phyloP scores from a whole-genome alignment of 2,888 invertebrate genomes.

The Phragmatobia fuliginosa region DNA sequence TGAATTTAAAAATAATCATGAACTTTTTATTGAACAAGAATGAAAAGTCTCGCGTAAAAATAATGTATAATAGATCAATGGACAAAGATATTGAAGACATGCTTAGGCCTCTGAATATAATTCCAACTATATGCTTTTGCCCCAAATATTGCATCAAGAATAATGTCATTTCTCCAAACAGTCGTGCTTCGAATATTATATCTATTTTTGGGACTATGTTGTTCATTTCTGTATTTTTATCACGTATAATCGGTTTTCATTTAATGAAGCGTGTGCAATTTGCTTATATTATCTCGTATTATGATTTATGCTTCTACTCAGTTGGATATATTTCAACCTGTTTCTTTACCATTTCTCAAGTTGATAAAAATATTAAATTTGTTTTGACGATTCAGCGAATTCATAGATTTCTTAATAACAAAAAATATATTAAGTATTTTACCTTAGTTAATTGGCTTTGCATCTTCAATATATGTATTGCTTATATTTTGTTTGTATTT shows the following conservation, averaged over 20 bases:
- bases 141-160: neutral
- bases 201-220: neutral
- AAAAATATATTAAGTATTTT: neutral
- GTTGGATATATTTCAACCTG: neutral
- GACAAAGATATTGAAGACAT: neutral
- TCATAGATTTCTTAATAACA: conserved; percentile 16
- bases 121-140: neutral
- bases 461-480: neutral
- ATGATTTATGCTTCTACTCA: neutral
- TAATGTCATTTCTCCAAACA: neutral
- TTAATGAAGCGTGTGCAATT: neutral
- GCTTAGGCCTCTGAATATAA: neutral
- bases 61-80: neutral
- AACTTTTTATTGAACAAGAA: neutral
- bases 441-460: conserved; percentile 10
- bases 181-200: neutral
- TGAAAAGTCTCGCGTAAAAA: neutral
- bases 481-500: neutral
- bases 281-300: neutral
- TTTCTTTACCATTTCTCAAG: neutral
- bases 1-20: too few relatives aligned
- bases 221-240: neutral
- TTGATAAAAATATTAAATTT: conserved; percentile 17
- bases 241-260: neutral
- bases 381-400: conserved; percentile 23